These are phyloP conservation scores for Dasyornis broadbenti DNA, from an alignment of 2,113 vertebrate genomes.

Conservation along the genomic window DNA sequence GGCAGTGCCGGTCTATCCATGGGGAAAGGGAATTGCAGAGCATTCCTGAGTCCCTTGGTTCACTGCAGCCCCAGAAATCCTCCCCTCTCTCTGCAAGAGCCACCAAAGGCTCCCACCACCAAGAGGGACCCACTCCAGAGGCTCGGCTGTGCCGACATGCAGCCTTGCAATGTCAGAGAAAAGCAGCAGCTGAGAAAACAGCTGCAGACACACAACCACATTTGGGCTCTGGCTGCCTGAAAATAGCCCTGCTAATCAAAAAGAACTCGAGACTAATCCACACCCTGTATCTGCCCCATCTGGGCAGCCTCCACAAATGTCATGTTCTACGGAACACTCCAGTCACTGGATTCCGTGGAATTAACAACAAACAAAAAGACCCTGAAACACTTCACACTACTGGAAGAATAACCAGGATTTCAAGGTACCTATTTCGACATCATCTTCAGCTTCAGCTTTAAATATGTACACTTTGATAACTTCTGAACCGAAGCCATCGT, in stretches of 20 bases:
- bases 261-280: not conserved
- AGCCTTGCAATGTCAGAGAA: not conserved
- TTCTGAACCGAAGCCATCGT: conserved; percentile 90
- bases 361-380: not conserved
- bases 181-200: not conserved
- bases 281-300: not conserved
- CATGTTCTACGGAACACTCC: not conserved
- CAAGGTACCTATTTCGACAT: conserved; percentile 90
- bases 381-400: not conserved
- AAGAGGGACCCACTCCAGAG: not conserved
- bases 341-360: not conserved
- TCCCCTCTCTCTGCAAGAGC: not conserved
- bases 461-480: conserved; percentile 99
- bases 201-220: not conserved
- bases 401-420: not conserved
- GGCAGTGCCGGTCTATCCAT: not conserved
- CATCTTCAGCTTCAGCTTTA: conserved; percentile 98
- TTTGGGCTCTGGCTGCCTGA: not conserved
- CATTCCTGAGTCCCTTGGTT: not conserved
- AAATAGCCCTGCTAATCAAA: not conserved
- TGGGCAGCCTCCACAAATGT: not conserved
- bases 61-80: not conserved
- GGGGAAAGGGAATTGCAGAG: not conserved
- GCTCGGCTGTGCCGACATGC: not conserved
- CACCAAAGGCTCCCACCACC: not conserved